Evolutionary conservation across 1,140 invertebrate species (phyloP), one percentile per base, ranked within the genome.

Genomic region (Ceratosolen fusciceps): DNA sequence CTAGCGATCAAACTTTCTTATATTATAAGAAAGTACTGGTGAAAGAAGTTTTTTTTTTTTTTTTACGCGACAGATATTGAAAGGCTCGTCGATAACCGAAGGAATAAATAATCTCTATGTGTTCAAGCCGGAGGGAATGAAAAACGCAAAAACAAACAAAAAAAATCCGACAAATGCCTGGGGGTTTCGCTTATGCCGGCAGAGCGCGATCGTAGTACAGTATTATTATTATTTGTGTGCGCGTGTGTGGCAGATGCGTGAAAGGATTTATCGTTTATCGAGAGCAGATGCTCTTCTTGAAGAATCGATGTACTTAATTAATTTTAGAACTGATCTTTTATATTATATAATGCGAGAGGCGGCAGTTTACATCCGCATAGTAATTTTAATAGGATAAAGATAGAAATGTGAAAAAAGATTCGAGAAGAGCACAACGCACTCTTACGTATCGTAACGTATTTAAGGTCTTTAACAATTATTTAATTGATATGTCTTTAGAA

Each of bases 41-140:
- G 26, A 68, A 74, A n/a, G n/a, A n/a, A n/a, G n/a, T n/a, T n/a
- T n/a, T n/a, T n/a, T n/a, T n/a, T 74, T 79, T 73, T 72, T 37
- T 0, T 54, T 43, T 52, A 52, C 4, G 19, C 21, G 67, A 52
- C 58, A 52, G 65, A 21, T n/a, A n/a, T n/a, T 52, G 49, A 65
- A 19, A 0, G 37, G 65, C n/a, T 71, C 8, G 31, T 74, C 37
- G 56, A 52, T 74, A 76, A 31, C n/a, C 26, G 31, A 1, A 65
- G 19, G n/a, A 68, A 74, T 71, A 71, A 75, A 73, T 58, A 31
- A 77, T 77, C 29, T 80, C 72, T 68, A 79, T 74, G 74, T 82
- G 81, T 77, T 80, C 74, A 79, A 39, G 58, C 77, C 43, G 16
- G 56, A 47, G 26, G n/a, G 29, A 54, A 31, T 54, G 19, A 52